Base-by-base conservation (phyloP, 1,140 invertebrate species). In the Drosophila aff. region DNA sequence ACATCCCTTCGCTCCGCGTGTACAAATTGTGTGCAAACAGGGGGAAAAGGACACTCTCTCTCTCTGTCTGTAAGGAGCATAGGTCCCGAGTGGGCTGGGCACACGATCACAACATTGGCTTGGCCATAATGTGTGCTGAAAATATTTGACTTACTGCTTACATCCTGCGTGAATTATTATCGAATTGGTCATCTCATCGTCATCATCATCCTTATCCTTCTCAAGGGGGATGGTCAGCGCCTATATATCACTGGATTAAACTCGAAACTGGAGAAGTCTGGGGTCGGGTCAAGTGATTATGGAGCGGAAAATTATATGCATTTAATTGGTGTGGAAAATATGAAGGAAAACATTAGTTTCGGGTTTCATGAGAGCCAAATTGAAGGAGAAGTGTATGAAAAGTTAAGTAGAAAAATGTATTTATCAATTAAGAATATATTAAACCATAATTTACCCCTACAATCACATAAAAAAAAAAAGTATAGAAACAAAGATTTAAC, bases 81-180 rank as follows among this genome's bases (percentile, higher is more conserved):
- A 33, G 38, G 55, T 76, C 64, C 64, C 64, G 47, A 90, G 86
- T 90, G 85, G 85, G 85, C 72, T 90, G 85, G 85, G 58, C 85
- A 82, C 81, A 90, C 85, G 85, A 90, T 90, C 85, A 90, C 79
- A 90, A 90, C 85, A 90, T 57, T 90, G 78, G 69, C 74, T 47
- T 52, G 69, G 57, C 41, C 41, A 43, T 43, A 43, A 43, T 18
- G 41, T 43, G 41, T 44, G 43, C 63, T 79, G 66, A 90, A 90
- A 90, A 90, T 90, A 90, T 90, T 90, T 90, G 79, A 90, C 85
- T 90, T 79, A 82, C 75, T 67, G 79, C 85, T 90, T 90, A 90
- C 81, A 90, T 53, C 67, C 59, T 26, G 69, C 49, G 87, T 89
- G 81, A 89, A 82, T 90, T 90, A 89, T 84, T 81, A 81, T 81